Conservation (phyloP, 2,888 invertebrate species). For the Macrosoma leucophasiata region DNA sequence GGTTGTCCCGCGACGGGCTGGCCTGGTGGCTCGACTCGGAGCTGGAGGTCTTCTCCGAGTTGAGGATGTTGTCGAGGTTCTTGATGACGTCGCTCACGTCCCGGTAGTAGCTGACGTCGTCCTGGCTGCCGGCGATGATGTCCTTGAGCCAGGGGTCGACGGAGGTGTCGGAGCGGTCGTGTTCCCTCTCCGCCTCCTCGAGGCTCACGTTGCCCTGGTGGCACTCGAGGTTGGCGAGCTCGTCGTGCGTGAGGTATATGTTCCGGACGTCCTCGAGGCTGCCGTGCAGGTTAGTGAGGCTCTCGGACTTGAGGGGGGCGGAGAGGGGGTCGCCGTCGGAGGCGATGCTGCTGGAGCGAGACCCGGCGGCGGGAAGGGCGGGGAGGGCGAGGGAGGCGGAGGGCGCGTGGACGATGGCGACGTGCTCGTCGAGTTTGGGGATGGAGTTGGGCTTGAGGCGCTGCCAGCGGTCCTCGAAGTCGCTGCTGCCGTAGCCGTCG, state of each 20-base stretch:
- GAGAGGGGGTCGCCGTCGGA: constrained; percentile 61
- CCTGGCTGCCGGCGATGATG: constrained; percentile 74
- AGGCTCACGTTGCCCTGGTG: constrained; percentile 55
- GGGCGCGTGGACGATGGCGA: constrained; percentile 61
- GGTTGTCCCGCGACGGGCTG: constrained; percentile 68
- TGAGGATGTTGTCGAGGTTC: constrained; percentile 78
- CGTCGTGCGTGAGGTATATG: constrained; percentile 64
- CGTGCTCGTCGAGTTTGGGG: constrained; percentile 73
- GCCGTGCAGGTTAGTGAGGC: constrained; percentile 80
- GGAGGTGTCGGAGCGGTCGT: constrained; percentile 56
- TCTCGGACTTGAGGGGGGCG: constrained; percentile 65
- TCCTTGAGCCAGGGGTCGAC: constrained; percentile 78
- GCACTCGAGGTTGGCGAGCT: constrained; percentile 54
- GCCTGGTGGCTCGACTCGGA: constrained; percentile 76
- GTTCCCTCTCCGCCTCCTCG: constrained; percentile 49
- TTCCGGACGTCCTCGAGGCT: constrained; percentile 78
- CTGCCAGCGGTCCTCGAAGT: constrained; percentile 86
- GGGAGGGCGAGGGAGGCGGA: constrained; percentile 49
- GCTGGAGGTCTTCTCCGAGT: constrained; percentile 76
- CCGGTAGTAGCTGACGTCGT: constrained; percentile 76
- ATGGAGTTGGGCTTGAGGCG: constrained; percentile 79
- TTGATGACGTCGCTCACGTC: constrained; percentile 79
- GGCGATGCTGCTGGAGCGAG: constrained; percentile 60
- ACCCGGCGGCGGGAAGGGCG: constrained; percentile 55
- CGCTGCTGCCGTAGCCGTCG: constrained; percentile 44